Base-by-base conservation (phyloP, 1,140 invertebrate genomes). In the Magallana angulata region DNA sequence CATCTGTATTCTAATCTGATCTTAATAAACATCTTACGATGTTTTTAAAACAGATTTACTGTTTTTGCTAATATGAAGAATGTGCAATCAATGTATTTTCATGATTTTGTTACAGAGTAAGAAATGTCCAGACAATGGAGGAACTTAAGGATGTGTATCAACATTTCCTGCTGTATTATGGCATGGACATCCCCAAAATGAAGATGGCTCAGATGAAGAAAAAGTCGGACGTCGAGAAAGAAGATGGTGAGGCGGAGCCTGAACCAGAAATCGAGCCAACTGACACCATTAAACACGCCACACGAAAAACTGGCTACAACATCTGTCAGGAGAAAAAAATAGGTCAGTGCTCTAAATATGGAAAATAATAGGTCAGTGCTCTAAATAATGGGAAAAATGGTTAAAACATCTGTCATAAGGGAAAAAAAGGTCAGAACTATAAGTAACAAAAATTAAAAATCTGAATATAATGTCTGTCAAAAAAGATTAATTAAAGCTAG, bases 81-180 rank as follows among this genome's bases (percentile, higher is more conserved):
- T 48, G 36, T 48, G 36, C 5, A 48, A 4, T 48, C 36, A 48
- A 5, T 48, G 36, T 48, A 48, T 48, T 4, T 4, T 48, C 5
- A 48, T 76, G 24, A 24, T 71, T 85, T 85, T 86, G 4, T 89
- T 76, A 9, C 90, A 95, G 94, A 85, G 91, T 95, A 24, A 92
- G 93, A 91, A 96, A 96, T 82, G 97, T 98, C 0, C 97, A 99
- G 94, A 98, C 97, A 0, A 96, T 97, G 36, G 98, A 99, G 94
- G 98, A 99, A 93, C 94, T 99, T 0, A 97, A 97, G 89, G 99
- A 99, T 93, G 97, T 98, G 1, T 98, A 99, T 94, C 97, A 97
- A 90, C 98, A 99, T 93, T 99, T 99, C 93, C 96, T 98, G 88
- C 95, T 99, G 0, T 98, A 99, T 93, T 99, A 99, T 93, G 97